Evolutionary conservation across 2,113 vertebrate genomes (phyloP), one percentile per base, ranked within the genome.

Genomic region (Pterocles burchelli): DNA sequence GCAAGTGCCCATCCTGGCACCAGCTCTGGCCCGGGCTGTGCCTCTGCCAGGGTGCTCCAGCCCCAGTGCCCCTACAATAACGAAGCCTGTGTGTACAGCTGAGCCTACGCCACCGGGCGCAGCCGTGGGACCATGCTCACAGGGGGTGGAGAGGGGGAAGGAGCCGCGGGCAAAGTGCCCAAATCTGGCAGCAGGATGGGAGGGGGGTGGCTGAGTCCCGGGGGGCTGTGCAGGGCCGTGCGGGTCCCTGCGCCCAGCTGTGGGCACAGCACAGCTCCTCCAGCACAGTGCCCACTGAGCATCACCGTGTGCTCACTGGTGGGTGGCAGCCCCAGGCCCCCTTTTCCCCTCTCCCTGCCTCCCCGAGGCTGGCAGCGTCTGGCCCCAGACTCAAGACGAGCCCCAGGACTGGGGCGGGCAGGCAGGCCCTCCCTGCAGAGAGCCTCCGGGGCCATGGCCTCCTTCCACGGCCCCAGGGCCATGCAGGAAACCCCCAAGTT

Each of bases 81-180:
- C 63, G 36, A 89, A 94, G 95, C 79, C 88, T 61, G 41, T 58
- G 67, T 46, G 71, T 92, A 72, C 88, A 72, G 85, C 90, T 73
- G 82, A 93, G 85, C 85, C 92, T 65, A 28, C 0, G 2, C 43
- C 84, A 71, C 80, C 18, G 10, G 57, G 49, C 5, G 5, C 71
- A 49, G 61, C 28, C 1, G 2, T 1, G 0, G 51, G 51, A 66
- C 55, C 4, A 6, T 33, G 71, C 68, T 76, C 4, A 3, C 38
- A 1, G 2, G 55, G 14, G 55, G 54, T n/a, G n/a, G n/a, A n/a
- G n/a, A n/a, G n/a, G n/a, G n/a, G n/a, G n/a, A n/a, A n/a, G 41
- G 26, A 85, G n/a, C 65, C 8, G 2, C 2, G 36, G 34, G 13
- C 17, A 2, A 82, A 87, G 52, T 0, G 0, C 61, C 75, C 4